Evolutionary conservation across 2,113 vertebrate species (phyloP).

Genomic region (Mormyrus lacerda): DNA sequence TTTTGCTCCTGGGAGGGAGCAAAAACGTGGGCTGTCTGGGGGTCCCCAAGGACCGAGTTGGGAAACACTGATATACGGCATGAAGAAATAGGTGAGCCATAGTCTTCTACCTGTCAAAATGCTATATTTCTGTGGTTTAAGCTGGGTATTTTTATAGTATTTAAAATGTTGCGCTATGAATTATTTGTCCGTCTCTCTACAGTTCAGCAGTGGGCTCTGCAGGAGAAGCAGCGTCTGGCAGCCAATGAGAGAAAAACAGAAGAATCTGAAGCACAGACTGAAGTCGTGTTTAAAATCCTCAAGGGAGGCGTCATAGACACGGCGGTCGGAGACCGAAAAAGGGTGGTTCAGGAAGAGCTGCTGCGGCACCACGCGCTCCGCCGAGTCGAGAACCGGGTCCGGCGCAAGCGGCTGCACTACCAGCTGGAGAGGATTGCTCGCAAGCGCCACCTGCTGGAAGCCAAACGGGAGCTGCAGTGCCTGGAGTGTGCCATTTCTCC

Average conservation of each 20-base stretch:
- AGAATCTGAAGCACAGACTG: conserved; percentile 66
- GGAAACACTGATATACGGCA: background rate
- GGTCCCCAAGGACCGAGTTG: background rate
- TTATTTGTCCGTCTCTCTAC: conserved; percentile 35
- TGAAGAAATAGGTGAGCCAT: background rate
- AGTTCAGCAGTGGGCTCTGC: conserved; percentile 80
- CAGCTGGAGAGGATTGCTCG: conserved; percentile 77
- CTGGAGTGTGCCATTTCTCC: conserved; percentile 60
- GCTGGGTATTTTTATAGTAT: background rate
- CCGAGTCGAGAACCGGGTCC: conserved; percentile 62
- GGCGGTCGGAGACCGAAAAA: conserved; percentile 60
- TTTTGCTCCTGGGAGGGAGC: background rate
- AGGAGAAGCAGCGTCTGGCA: conserved; percentile 64
- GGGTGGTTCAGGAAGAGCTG: conserved; percentile 68
- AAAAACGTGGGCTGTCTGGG: background rate
- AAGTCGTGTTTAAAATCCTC: conserved; percentile 24
- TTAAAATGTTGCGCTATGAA: background rate
- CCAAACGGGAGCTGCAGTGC: conserved; percentile 71
- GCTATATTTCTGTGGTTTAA: background rate
- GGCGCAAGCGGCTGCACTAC: conserved; percentile 66
- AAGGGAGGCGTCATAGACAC: background rate
- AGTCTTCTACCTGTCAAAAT: background rate
- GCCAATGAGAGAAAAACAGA: conserved; percentile 54
- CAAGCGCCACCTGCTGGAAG: conserved; percentile 75
- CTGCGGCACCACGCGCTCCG: conserved; percentile 61